Conservation (phyloP, 2,888 invertebrate species). For the Aleiodes testaceus region DNA sequence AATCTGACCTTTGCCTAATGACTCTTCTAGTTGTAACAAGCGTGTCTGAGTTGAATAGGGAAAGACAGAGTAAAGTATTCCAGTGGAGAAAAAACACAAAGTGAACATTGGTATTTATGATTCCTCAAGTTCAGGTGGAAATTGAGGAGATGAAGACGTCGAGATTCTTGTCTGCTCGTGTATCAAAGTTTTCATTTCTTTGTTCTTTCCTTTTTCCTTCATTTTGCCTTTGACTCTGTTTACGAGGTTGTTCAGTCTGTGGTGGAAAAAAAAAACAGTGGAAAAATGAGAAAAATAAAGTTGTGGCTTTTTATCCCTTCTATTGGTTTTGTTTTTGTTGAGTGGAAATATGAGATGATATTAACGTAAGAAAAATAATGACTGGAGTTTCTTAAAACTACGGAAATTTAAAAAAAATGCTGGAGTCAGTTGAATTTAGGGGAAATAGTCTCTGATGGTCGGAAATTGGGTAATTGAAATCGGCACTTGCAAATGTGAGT, state of each 20-base stretch:
- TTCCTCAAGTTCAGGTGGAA: slow-evolving; percentile 14
- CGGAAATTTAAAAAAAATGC: too few relatives aligned
- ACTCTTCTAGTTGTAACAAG: not conserved
- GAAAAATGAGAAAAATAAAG: not conserved
- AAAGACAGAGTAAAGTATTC: not conserved
- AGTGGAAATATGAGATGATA: too few relatives aligned
- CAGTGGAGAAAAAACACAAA: not conserved
- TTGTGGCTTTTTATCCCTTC: not conserved
- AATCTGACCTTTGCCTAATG: slow-evolving; percentile 15
- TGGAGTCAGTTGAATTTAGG: not conserved
- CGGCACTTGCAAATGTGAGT: too few relatives aligned
- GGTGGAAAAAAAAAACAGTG: not conserved
- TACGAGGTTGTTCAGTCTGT: not conserved
- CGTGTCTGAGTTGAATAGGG: not conserved
- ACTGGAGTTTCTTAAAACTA: too few relatives aligned
- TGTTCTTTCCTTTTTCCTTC: not conserved
- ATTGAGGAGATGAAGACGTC: not conserved
- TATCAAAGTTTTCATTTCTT: not conserved
- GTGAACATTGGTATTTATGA: slow-evolving; percentile 7
- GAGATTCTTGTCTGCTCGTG: slow-evolving; percentile 1
- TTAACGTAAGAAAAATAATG: too few relatives aligned
- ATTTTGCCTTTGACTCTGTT: not conserved
- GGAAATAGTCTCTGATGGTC: not conserved
- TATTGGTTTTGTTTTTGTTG: too few relatives aligned
- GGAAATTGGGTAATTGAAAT: slow-evolving; percentile 8